Percentiles rank a stretch among this genome's conserved stretches.
These are phyloP conservation scores for Poeciliopsis retropinna DNA, from an alignment of 2,113 vertebrate species.

Conservation along the genomic window DNA sequence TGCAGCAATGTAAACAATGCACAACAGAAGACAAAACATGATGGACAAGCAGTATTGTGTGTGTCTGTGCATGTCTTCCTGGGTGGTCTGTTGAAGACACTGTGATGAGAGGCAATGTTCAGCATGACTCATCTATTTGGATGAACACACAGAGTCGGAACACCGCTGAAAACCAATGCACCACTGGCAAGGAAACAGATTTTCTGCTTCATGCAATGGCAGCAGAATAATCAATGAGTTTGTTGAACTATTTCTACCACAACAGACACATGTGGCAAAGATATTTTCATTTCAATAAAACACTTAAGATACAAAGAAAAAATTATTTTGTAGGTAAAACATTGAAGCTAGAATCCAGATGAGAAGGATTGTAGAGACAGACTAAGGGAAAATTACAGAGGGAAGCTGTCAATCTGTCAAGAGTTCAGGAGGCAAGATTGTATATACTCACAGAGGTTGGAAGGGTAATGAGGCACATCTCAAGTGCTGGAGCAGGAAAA, in stretches of 20 bases:
- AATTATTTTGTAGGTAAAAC: neutral
- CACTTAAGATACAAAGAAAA: neutral
- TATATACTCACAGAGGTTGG: neutral
- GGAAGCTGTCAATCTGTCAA: neutral
- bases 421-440: neutral
- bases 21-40: slow-evolving; percentile 26
- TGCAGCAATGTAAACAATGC: slow-evolving; percentile 38
- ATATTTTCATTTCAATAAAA: neutral
- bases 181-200: slow-evolving; percentile 33
- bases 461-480: neutral
- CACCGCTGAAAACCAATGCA: slow-evolving; percentile 34
- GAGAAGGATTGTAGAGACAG: neutral
- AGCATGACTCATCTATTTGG: slow-evolving; percentile 48
- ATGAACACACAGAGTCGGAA: slow-evolving; percentile 34
- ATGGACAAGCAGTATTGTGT: slow-evolving; percentile 30
- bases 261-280: neutral
- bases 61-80: neutral
- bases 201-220: slow-evolving; percentile 49
- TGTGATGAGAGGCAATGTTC: slow-evolving; percentile 35
- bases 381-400: neutral
- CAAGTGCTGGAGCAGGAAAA: neutral
- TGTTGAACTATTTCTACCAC: slow-evolving; percentile 25
- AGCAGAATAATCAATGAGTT: slow-evolving; percentile 54
- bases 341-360: neutral
- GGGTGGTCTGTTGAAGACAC: neutral